Evolutionary conservation across 2,888 invertebrate species (phyloP), one percentile per base, ranked within the genome.

Genomic region (Sesia bembeciformis): DNA sequence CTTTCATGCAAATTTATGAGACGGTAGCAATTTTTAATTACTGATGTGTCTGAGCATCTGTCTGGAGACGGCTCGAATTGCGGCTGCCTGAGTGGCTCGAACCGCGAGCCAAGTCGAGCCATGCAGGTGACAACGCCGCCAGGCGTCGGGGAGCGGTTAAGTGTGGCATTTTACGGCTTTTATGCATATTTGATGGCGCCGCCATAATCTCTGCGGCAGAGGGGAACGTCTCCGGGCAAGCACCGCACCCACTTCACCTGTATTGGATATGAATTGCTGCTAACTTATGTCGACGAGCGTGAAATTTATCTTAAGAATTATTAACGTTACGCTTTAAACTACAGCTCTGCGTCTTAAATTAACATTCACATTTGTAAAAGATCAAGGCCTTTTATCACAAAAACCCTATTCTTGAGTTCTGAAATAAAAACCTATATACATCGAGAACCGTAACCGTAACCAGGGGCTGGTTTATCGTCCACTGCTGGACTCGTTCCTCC

Each of bases 131-230:
- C 81, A 79, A 71, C 78, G 74, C 71, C 69, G 72, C 68, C 68
- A 61, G 68, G 75, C 77, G 80, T 66, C 74, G 76, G 78, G 76
- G 78, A 74, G 81, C 85, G 83, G 85, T 90, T 87, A 88, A 89
- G 82, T 87, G 86, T 81, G 84, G 79, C 84, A 88, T 89, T 89
- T 89, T 89, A 89, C 85, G 81, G 85, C 88, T 85, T 89, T 89
- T 88, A 87, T 90, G 90, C 90, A 90, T 90, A 90, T 89, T 90
- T 90, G 84, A 90, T 87, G 87, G 81, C 80, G 70, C 81, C 84
- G 78, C 82, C 86, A 88, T 89, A 88, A 88, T 88, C 88, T 87
- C 78, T 84, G 86, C 78, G 78, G 75, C 67, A 66, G 68, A 76
- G 78, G 76, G 72, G 46, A 42, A 51, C 50, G 49, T 54, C 53